Base-by-base conservation (phyloP, 2,888 invertebrate genomes). In the Polietes domitor region DNA sequence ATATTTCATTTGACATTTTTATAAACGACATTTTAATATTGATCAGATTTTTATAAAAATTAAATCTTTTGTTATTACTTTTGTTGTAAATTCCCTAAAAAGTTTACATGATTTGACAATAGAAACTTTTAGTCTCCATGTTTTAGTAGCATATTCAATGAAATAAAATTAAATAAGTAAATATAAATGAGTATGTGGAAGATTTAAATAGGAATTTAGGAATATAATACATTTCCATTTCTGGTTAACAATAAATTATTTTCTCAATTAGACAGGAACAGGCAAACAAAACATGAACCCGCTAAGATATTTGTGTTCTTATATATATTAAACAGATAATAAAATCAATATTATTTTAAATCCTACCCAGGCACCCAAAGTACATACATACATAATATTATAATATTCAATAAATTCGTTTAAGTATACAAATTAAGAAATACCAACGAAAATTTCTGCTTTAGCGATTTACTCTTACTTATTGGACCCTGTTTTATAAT, bases 71-170 rank as follows among this genome's bases (percentile, higher is more conserved):
- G n/a, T 12, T 41, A 24, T 41, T 43, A 24, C 12, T 37, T 21
- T 50, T 77, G 47, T 77, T 81, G 77, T 84, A 84, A 84, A 84
- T 84, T 84, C 83, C 83, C 83, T 84, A 84, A 84, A 70, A 58
- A 65, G 83, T 78, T 84, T 84, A 43, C 83, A 65, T 71, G 50
- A 9, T 83, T 72, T 77, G 58, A 58, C 55, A 63, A 53, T 68
- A 77, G 63, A 71, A 65, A 63, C 70, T 77, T 76, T 76, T 15
- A 47, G 47, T 68, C 61, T 58, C 61, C 26, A 17, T 19, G 21
- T 80, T 28, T 17, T 72, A 15, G 15, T n/a, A 43, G 2, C 4
- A 58, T 37, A 43, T n/a, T 21, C 9, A 37, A 72, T 19, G 37
- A 58, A 72, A 21, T 19, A 28, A 53, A 53, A 19, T 55, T 0